Percentiles rank a stretch among this genome's conserved stretches.
These are phyloP conservation scores for Panulirus ornatus DNA, from an alignment of 1,140 invertebrate species.

Conservation along the genomic window DNA sequence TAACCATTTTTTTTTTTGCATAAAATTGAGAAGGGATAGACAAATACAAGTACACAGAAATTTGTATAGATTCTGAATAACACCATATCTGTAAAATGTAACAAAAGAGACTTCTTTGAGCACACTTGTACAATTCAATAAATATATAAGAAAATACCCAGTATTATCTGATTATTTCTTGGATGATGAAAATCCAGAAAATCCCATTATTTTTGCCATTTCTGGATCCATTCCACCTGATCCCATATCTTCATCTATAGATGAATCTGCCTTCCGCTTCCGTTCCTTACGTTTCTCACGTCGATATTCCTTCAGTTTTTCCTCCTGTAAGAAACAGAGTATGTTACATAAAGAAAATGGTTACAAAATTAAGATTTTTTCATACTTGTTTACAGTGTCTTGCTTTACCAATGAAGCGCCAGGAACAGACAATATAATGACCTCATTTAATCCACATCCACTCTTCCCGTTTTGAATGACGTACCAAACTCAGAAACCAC, in stretches of 20 bases:
- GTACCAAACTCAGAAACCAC: too few relatives aligned
- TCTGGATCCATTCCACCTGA: slow-evolving; percentile 83
- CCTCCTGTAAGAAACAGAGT: slow-evolving; percentile 83
- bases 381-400: neutral
- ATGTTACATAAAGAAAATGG: neutral
- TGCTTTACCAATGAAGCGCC: neutral
- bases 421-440: too few relatives aligned
- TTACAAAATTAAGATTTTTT: neutral
- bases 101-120: too few relatives aligned
- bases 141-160: too few relatives aligned
- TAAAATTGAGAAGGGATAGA: too few relatives aligned
- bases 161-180: slow-evolving; percentile 83
- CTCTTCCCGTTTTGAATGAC: too few relatives aligned
- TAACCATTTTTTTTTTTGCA: too few relatives aligned
- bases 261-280: slow-evolving; percentile 89
- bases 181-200: slow-evolving; percentile 95
- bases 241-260: slow-evolving; percentile 83
- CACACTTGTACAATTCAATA: too few relatives aligned
- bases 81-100: too few relatives aligned
- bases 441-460: too few relatives aligned
- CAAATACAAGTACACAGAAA: too few relatives aligned
- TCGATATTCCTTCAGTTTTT: slow-evolving; percentile 94
- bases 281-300: slow-evolving; percentile 94
- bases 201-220: slow-evolving; percentile 97
- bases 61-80: too few relatives aligned